Evolutionary conservation across 64 coral and sea anemone genomes (phyloP).

Genomic region (Porites lutea): DNA sequence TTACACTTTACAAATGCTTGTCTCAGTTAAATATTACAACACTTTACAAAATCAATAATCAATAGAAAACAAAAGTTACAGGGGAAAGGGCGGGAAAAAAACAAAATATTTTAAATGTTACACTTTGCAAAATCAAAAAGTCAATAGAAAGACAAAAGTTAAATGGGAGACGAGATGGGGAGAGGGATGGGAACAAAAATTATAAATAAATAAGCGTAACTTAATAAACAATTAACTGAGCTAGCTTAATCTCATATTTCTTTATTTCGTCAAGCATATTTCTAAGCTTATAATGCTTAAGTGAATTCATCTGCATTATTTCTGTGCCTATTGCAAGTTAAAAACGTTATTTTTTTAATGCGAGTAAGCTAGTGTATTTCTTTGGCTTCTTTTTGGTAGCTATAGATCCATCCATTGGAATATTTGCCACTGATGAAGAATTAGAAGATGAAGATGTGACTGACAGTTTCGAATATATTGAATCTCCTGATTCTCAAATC

Average conservation of each 20-base stretch:
- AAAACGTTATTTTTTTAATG: conserved; percentile 16
- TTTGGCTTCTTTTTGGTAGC: conserved; percentile 20
- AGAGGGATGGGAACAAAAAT: no score
- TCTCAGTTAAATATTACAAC: background rate
- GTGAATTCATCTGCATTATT: conserved; percentile 28
- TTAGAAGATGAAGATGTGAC: background rate
- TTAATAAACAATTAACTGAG: no score
- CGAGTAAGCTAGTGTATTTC: conserved; percentile 16
- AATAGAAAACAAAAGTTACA: no score
- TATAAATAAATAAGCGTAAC: no score
- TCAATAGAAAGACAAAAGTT: no score
- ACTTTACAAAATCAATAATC: no score
- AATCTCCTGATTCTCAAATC: background rate
- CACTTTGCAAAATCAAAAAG: no score
- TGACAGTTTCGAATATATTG: background rate
- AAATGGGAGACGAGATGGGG: no score
- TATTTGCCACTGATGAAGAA: conserved; percentile 33
- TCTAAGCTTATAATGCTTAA: conserved; percentile 22
- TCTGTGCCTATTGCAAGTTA: conserved; percentile 22
- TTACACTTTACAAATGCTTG: no score
- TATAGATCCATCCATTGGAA: conserved; percentile 28
- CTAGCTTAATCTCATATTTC: background rate
- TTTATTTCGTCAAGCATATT: no score
- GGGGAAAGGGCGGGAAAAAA: background rate
- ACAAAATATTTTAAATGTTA: background rate